These are phyloP conservation scores for Leiothrix lutea DNA, from an alignment of 2,113 vertebrate genomes.

Conservation along the genomic window DNA sequence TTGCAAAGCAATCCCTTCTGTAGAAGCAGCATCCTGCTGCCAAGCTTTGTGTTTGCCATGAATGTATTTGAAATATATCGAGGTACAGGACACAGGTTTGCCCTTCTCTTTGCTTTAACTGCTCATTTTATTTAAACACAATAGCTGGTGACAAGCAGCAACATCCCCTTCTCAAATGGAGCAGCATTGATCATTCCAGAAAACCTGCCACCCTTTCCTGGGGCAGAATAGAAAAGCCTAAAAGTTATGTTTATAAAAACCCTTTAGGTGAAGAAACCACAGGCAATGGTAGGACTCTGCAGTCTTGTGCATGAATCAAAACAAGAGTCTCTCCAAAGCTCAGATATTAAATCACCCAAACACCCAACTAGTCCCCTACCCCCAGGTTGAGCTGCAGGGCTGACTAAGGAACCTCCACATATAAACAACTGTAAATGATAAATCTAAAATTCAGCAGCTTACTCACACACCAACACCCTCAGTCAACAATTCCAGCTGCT, in stretches of 20 bases:
- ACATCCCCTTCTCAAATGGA: neutral
- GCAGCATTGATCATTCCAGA: neutral
- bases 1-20: neutral
- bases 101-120: neutral
- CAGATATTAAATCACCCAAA: neutral
- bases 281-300: neutral
- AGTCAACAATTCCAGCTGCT: conserved; percentile 5
- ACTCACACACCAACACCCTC: neutral
- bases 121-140: neutral
- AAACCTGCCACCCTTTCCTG: neutral
- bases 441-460: conserved; percentile 39
- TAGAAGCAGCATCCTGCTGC: neutral
- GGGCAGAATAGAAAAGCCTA: neutral
- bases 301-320: neutral
- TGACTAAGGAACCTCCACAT: neutral
- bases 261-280: neutral
- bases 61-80: neutral
- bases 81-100: neutral
- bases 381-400: neutral
- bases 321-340: neutral
- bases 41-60: neutral
- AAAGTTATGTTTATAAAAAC: neutral
- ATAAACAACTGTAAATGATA: neutral
- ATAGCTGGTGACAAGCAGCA: neutral
- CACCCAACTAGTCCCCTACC: neutral